A percentile compares a stretch with the other conserved stretches of the same genome.
These are phyloP conservation scores for Stomatorhinus walkeri DNA, from an alignment of 2,797 vertebrate species.

Conservation along the genomic window DNA sequence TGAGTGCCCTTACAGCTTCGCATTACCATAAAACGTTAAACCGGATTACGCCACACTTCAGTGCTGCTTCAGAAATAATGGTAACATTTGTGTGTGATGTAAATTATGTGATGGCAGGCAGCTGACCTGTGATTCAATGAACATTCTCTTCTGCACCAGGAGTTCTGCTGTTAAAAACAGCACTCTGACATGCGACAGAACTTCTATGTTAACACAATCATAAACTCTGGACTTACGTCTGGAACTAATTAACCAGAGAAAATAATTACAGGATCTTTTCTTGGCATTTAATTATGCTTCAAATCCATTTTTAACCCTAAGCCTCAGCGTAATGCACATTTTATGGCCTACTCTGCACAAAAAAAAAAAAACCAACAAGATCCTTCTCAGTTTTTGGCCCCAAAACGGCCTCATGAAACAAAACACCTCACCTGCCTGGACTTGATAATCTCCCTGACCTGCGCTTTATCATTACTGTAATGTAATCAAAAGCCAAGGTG, in stretches of 20 bases:
- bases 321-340: conserved; percentile 48
- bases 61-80: neutral
- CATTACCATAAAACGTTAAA: neutral
- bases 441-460: neutral
- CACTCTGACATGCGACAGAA: neutral
- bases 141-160: neutral
- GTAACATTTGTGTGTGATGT: neutral
- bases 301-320: conserved; percentile 42
- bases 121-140: neutral
- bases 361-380: conserved; percentile 34
- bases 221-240: conserved; percentile 24
- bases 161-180: neutral
- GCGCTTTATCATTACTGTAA: neutral
- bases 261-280: conserved; percentile 32
- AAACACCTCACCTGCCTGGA: neutral
- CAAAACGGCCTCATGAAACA: neutral
- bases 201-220: neutral
- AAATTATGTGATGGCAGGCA: neutral
- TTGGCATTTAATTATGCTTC: conserved; percentile 46
- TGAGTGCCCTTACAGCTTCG: neutral
- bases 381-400: conserved; percentile 16
- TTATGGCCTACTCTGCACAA: conserved; percentile 39
- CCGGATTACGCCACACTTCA: neutral
- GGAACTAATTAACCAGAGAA: conserved; percentile 38
- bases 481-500: neutral